Conservation (phyloP, 2,113 vertebrate species). For the Orientallactaga bullata region DNA sequence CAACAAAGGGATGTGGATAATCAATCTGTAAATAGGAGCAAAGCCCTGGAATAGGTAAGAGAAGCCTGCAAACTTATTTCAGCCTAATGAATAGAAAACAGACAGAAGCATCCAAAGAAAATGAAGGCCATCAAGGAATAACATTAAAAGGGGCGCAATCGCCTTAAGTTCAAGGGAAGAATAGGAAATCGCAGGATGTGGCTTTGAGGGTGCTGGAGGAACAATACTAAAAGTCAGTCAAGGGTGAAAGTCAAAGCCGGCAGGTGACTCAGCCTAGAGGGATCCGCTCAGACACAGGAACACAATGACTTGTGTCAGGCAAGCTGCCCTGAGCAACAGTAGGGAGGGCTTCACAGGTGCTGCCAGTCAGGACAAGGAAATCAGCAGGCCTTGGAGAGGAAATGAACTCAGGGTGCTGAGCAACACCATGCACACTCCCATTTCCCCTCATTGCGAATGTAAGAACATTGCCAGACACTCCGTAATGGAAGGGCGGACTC, state of each 20-base stretch:
- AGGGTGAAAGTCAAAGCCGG: conserved; percentile 5
- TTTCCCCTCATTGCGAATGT: not conserved
- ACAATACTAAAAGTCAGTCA: not conserved
- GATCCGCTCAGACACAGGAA: not conserved
- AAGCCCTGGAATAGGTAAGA: conserved; percentile 42
- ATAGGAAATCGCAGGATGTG: not conserved
- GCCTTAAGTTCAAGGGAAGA: not conserved
- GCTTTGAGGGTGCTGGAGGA: not conserved
- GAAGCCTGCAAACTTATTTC: conserved; percentile 54
- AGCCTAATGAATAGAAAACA: conserved; percentile 67
- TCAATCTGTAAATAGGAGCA: not conserved
- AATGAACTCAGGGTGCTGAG: conserved; percentile 60
- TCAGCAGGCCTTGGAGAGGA: conserved; percentile 16
- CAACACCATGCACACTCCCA: not conserved
- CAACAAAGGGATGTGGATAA: not conserved
- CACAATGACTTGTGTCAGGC: not conserved
- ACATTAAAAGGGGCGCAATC: not conserved
- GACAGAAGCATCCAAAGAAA: conserved; percentile 63
- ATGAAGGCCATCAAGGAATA: conserved; percentile 62
- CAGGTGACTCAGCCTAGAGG: not conserved
- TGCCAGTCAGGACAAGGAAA: not conserved
- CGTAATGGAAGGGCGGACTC: not conserved
- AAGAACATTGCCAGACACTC: not conserved
- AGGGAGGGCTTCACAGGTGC: conserved; percentile 37
- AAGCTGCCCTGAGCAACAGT: not conserved